These are phyloP conservation scores for Oreochromis mossambicus DNA, from an alignment of 2,797 vertebrate species.

Conservation along the genomic window DNA sequence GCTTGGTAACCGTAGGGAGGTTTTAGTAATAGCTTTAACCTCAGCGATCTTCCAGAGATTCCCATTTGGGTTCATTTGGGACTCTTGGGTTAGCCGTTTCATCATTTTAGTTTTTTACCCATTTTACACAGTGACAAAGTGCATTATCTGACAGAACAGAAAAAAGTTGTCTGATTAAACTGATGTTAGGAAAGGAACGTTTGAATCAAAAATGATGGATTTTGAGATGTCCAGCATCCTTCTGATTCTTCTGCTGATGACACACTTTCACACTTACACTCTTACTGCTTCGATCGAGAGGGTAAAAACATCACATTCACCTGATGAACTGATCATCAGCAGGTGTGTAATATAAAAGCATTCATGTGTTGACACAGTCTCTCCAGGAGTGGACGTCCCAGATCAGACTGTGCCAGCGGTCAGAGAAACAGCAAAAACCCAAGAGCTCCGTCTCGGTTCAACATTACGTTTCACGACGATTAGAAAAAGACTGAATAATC, in stretches of 20 bases:
- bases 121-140: background rate
- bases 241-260: background rate
- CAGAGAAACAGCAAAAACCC: background rate
- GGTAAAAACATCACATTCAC: background rate
- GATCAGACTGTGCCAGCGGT: accelerated
- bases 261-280: background rate
- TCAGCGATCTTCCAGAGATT: background rate
- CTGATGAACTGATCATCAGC: background rate
- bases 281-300: accelerated
- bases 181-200: background rate
- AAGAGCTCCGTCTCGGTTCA: accelerated
- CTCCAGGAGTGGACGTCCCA: background rate
- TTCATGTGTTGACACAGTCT: background rate
- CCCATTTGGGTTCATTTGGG: background rate
- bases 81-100: background rate
- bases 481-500: background rate
- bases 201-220: background rate
- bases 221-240: background rate
- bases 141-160: background rate
- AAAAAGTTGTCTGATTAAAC: background rate
- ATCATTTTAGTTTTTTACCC: background rate
- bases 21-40: background rate
- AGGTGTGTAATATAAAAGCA: background rate
- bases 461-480: accelerated
- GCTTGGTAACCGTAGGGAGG: background rate